Evolutionary conservation across 2,113 vertebrate genomes (phyloP).

Genomic region (Dicerorhinus sumatrensis): DNA sequence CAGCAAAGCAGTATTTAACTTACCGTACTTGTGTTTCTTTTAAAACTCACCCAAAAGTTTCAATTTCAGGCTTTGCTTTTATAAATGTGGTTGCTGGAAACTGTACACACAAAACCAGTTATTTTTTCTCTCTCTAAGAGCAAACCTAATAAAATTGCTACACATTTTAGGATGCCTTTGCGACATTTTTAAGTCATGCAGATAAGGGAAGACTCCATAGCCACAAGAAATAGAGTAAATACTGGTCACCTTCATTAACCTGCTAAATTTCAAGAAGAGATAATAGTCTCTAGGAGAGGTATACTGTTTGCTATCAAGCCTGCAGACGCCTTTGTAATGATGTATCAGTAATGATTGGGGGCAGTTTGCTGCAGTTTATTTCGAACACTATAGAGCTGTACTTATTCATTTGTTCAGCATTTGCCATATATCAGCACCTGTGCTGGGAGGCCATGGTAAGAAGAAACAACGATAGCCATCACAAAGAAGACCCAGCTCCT

Average conservation of each 20-base stretch:
- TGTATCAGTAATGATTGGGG: accelerated
- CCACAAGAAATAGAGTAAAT: background rate
- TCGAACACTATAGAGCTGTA: background rate
- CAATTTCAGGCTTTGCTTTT: background rate
- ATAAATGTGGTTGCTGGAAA: background rate
- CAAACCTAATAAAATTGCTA: background rate
- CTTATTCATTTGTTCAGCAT: background rate
- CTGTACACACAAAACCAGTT: background rate
- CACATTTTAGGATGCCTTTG: background rate
- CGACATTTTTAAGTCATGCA: background rate
- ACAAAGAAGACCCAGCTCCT: background rate
- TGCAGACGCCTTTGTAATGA: background rate
- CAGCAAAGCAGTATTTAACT: background rate
- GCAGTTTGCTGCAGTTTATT: background rate
- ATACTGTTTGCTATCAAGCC: background rate
- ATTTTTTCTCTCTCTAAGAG: background rate
- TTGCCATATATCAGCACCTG: too few relatives aligned
- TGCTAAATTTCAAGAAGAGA: background rate
- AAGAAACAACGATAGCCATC: background rate
- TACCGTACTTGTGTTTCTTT: background rate
- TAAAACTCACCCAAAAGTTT: background rate
- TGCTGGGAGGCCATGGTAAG: background rate
- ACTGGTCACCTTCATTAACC: slow-evolving; percentile 20
- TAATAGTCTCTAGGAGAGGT: background rate
- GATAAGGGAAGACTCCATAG: slow-evolving; percentile 40